A percentile compares a stretch with the other conserved stretches of the same genome.
These are phyloP conservation scores for Drosophila orena DNA, from an alignment of 1,140 invertebrate species.

Conservation along the genomic window DNA sequence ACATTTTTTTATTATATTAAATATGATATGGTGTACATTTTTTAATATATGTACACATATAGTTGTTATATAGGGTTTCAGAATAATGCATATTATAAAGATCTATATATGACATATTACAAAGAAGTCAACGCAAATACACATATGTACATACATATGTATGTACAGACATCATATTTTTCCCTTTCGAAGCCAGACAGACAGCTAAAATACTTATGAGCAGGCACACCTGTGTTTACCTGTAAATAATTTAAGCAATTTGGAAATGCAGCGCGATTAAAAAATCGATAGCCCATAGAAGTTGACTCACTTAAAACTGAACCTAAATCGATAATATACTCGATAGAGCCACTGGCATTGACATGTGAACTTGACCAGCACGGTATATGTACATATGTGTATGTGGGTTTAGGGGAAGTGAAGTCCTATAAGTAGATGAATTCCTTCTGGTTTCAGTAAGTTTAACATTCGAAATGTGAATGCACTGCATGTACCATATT, in stretches of 20 bases:
- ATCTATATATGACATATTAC: no score
- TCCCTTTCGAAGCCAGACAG: background rate
- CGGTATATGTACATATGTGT: background rate
- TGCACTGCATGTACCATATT: background rate
- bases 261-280: conserved; percentile 50
- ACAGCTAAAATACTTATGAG: conserved; percentile 14
- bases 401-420: background rate
- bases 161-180: background rate
- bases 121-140: background rate
- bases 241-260: conserved; percentile 69
- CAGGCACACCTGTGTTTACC: conserved; percentile 33
- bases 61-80: no score
- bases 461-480: background rate
- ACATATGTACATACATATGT: background rate
- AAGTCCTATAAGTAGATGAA: background rate
- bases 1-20: no score
- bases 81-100: no score
- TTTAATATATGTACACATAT: no score
- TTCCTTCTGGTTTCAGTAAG: background rate
- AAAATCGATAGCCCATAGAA: conserved; percentile 66
- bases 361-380: conserved; percentile 45
- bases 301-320: conserved; percentile 64
- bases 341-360: conserved; percentile 7
- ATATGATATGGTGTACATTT: no score
- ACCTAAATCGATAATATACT: conserved; percentile 63